Evolutionary conservation across 2,797 vertebrate genomes (phyloP), one percentile per base, ranked within the genome.

Genomic region (Heteromormyrus szaboi): DNA sequence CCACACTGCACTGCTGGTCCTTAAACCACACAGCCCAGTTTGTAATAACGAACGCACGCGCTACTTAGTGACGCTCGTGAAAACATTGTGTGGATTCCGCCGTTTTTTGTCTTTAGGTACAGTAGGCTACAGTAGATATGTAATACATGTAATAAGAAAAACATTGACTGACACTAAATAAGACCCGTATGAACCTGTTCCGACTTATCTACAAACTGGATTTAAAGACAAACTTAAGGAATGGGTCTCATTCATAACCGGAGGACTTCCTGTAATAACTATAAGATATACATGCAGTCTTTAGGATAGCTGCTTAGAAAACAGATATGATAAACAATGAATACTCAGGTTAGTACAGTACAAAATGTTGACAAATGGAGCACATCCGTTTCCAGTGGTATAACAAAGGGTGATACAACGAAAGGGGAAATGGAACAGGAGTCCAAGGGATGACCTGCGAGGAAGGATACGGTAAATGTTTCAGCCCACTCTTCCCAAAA

Each of bases 401-500:
- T 84, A 89, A 53, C 83, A 85, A 89, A 72, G 83, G 44, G 9
- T 89, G 88, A 85, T 65, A 46, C 59, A 85, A 68, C 50, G 46
- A 83, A 72, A 4, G 48, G 19, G 56, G 44, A 85, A 85, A 46
- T 44, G 56, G 56, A 53, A 17, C 44, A 25, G 41, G 14, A 41
- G 88, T 19, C 53, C 5, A 22, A 88, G 50, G 37, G 51, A 83
- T 5, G 53, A 53, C 50, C 72, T 50, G 37, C 17, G 88, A 81
- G 88, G 81, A 68, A 85, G 83, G 88, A 68, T 68, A 85, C 88
- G 48, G 88, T 85, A 68, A 68, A 85, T 89, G 81, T 85, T 56
- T 51, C 81, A 65, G 37, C 53, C 76, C 54, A 59, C 41, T 56
- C 29, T 59, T 88, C 76, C 53, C 6, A 83, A n/a, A 56, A 84